Evolutionary conservation across 2,888 invertebrate genomes (phyloP).

Genomic region (Hypena proboscidalis): DNA sequence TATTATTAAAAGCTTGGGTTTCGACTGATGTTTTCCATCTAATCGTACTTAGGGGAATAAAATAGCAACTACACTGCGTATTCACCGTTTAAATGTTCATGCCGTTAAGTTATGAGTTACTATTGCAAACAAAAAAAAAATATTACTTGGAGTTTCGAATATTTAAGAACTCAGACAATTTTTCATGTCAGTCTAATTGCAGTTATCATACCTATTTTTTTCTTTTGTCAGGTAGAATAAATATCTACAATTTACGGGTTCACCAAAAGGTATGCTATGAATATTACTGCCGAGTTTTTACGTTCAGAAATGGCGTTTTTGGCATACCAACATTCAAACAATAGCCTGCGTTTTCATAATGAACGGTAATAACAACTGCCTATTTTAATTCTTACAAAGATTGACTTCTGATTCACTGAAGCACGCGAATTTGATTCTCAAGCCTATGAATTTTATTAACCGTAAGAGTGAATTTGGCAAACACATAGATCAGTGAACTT

Average conservation of each 20-base stretch:
- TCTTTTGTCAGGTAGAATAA: no score
- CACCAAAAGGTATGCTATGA: no score
- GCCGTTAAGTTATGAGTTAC: not conserved
- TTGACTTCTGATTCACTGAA: conserved; percentile 1
- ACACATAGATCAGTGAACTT: conserved; percentile 47
- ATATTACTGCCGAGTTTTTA: no score
- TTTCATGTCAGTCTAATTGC: no score
- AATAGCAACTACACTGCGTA: conserved; percentile 16
- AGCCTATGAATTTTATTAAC: conserved; percentile 23
- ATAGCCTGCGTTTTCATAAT: conserved; percentile 3
- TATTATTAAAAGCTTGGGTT: conserved; percentile 34
- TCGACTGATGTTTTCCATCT: conserved; percentile 27
- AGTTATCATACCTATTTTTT: no score
- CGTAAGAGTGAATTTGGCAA: conserved; percentile 48
- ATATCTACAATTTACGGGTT: no score
- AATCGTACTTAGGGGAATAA: conserved; percentile 22
- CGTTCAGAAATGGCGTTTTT: no score
- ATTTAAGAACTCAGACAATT: no score
- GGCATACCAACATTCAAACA: not conserved
- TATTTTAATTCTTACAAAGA: conserved; percentile 17
- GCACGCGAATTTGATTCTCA: conserved; percentile 24
- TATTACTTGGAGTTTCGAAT: no score
- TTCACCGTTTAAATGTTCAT: not conserved
- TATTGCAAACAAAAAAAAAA: no score
- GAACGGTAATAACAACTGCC: conserved; percentile 21